Evolutionary conservation across 64 coral and sea anemone species (phyloP).

Genomic region (Porites australiensis): DNA sequence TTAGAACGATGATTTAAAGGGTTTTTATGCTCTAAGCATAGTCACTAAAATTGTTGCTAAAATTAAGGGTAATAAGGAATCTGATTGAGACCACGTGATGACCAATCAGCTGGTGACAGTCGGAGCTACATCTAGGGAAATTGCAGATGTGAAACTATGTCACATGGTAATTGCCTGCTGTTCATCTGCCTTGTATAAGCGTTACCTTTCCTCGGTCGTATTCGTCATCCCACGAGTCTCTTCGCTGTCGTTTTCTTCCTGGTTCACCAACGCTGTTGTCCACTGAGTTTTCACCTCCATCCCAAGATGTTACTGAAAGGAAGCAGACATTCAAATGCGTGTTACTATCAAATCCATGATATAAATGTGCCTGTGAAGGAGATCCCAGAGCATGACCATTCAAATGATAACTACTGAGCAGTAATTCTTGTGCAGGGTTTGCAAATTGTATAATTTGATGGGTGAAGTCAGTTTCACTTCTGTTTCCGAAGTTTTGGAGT

Average conservation of each 20-base stretch:
- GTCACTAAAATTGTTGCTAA: too few species aligned
- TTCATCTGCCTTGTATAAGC: too few species aligned
- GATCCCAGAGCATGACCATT: not conserved
- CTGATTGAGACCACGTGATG: too few species aligned
- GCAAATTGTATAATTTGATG: too few species aligned
- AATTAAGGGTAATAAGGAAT: too few species aligned
- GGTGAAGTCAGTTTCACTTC: too few species aligned
- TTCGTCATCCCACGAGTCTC: constrained; percentile 89
- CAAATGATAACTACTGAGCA: not conserved
- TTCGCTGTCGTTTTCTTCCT: constrained; percentile 41
- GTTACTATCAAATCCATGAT: too few species aligned
- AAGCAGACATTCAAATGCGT: not conserved
- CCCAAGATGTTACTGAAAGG: constrained; percentile 75
- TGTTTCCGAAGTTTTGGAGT: too few species aligned
- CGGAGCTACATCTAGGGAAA: too few species aligned
- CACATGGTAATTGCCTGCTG: not conserved
- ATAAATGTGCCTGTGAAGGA: not conserved
- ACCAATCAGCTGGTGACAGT: too few species aligned
- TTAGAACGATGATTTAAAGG: too few species aligned
- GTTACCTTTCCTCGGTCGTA: constrained; percentile 80
- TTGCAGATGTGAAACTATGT: not conserved
- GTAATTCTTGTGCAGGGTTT: not conserved
- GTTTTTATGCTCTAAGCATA: too few species aligned
- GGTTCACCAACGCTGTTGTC: constrained; percentile 27
- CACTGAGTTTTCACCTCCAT: constrained; percentile 71